A percentile compares a stretch with the other conserved stretches of the same genome.
These are phyloP conservation scores for Dinoponera quadriceps DNA, from an alignment of 1,140 invertebrate species.

Conservation along the genomic window DNA sequence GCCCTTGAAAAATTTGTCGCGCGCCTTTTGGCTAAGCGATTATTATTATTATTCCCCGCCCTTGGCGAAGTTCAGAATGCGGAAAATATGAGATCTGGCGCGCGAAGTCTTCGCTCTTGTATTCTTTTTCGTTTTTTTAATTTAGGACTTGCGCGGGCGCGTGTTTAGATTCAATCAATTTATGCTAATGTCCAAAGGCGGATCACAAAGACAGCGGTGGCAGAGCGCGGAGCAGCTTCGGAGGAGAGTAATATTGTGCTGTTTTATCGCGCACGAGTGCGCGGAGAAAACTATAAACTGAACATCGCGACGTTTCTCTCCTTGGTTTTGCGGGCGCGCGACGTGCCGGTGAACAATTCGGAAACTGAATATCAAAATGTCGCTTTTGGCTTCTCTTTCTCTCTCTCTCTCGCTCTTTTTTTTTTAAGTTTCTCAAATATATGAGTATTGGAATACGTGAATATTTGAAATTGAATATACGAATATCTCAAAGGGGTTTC, in stretches of 20 bases:
- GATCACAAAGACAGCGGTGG: no score
- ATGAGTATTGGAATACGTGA: background rate
- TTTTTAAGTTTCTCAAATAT: background rate
- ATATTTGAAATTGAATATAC: no score
- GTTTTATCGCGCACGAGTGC: no score
- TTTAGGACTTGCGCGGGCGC: background rate
- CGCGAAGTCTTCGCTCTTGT: background rate
- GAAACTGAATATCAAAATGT: background rate
- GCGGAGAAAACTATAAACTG: no score
- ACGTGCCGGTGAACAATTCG: no score
- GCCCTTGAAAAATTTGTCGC: background rate
- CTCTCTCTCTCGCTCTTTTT: background rate
- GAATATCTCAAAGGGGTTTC: no score
- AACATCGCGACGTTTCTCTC: no score
- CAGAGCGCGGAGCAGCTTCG: no score
- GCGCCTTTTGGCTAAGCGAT: background rate
- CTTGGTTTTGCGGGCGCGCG: no score
- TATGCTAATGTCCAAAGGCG: background rate
- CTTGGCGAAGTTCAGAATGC: background rate
- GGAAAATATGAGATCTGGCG: slow-evolving; percentile 26
- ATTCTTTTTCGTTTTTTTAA: background rate
- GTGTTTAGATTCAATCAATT: background rate
- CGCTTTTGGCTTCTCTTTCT: background rate
- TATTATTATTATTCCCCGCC: background rate
- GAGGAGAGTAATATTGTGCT: no score